A percentile compares a stretch with the other conserved stretches of the same genome.
Conservation (phyloP, 2,888 invertebrate species). For the Branchipolynoe longqiensis region DNA sequence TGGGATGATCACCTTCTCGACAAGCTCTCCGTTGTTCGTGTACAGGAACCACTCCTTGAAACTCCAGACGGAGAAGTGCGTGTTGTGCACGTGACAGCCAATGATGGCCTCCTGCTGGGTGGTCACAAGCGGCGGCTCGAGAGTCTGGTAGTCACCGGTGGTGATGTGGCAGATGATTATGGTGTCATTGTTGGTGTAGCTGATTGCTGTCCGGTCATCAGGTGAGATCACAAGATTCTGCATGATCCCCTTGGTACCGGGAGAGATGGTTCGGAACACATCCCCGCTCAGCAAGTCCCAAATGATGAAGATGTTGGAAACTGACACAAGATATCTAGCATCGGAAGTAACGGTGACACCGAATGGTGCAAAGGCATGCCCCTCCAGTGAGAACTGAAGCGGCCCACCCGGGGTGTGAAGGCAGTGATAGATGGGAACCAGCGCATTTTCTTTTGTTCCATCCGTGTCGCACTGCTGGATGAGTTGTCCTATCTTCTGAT, state of each 20-base stretch:
- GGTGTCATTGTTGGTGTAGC: conserved; percentile 97
- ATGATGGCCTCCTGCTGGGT: conserved; percentile 70
- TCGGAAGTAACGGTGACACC: conserved; percentile 80
- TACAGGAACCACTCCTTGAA: conserved; percentile 75
- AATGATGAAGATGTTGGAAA: conserved; percentile 97
- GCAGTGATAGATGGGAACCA: conserved; percentile 96
- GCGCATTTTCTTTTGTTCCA: conserved; percentile 85
- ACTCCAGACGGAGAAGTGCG: conserved; percentile 78
- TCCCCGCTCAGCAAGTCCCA: conserved; percentile 98
- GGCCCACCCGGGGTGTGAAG: conserved; percentile 99
- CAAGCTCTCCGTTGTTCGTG: conserved; percentile 61
- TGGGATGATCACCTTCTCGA: conserved; percentile 7
- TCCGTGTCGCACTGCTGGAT: conserved; percentile 94
- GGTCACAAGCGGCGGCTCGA: conserved; percentile 38
- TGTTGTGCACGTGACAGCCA: conserved; percentile 77
- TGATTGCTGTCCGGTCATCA: conserved; percentile 97
- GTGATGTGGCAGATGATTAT: conserved; percentile 94
- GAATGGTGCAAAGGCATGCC: conserved; percentile 94
- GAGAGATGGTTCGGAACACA: conserved; percentile 92
- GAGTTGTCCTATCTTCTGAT: conserved; percentile 91
- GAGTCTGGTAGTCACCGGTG: conserved; percentile 88
- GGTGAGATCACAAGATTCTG: conserved; percentile 94
- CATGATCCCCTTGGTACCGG: conserved; percentile 93
- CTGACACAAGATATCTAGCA: conserved; percentile 90
- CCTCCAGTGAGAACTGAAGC: conserved; percentile 97